Conservation (phyloP, 2,113 vertebrate species). For the Girardinichthys multiradiatus region DNA sequence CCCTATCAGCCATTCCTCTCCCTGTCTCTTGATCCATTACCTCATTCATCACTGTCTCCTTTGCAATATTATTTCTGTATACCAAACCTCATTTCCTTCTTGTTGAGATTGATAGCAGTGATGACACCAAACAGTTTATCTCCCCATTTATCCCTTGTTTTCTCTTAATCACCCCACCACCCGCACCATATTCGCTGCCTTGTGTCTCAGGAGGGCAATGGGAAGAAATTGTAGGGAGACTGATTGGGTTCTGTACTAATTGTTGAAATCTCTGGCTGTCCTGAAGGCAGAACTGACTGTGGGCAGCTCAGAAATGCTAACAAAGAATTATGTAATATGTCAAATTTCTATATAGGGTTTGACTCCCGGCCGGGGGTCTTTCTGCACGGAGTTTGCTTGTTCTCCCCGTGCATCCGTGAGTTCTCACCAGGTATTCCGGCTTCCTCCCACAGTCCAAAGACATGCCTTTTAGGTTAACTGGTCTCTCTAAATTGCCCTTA, state of each 20-base stretch:
- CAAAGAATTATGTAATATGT: slow-evolving; percentile 58
- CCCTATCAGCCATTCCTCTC: slow-evolving; percentile 38
- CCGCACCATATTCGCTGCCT: slow-evolving; percentile 40
- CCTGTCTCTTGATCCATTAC: slow-evolving; percentile 56
- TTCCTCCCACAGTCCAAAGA: too few relatives aligned
- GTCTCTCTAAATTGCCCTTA: too few relatives aligned
- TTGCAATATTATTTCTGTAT: slow-evolving; percentile 87
- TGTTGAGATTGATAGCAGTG: slow-evolving; percentile 85
- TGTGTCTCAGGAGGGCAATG: slow-evolving; percentile 62
- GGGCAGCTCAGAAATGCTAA: slow-evolving; percentile 64
- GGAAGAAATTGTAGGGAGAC: slow-evolving; percentile 55
- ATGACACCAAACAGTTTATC: slow-evolving; percentile 88
- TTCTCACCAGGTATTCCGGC: too few relatives aligned
- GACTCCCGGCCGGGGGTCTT: too few relatives aligned
- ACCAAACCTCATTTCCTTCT: slow-evolving; percentile 84
- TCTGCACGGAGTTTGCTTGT: too few relatives aligned
- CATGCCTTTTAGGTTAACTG: too few relatives aligned
- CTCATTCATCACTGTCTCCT: slow-evolving; percentile 86
- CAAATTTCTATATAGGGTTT: too few relatives aligned
- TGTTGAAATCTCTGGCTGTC: slow-evolving; percentile 63
- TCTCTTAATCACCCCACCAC: slow-evolving; percentile 79
- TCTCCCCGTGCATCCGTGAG: too few relatives aligned
- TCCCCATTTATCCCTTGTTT: slow-evolving; percentile 83
- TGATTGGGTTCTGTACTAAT: slow-evolving; percentile 81
- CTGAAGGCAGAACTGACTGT: slow-evolving; percentile 62